Evolutionary conservation across 2,888 invertebrate genomes (phyloP).

Genomic region (Tridacna crocea): DNA sequence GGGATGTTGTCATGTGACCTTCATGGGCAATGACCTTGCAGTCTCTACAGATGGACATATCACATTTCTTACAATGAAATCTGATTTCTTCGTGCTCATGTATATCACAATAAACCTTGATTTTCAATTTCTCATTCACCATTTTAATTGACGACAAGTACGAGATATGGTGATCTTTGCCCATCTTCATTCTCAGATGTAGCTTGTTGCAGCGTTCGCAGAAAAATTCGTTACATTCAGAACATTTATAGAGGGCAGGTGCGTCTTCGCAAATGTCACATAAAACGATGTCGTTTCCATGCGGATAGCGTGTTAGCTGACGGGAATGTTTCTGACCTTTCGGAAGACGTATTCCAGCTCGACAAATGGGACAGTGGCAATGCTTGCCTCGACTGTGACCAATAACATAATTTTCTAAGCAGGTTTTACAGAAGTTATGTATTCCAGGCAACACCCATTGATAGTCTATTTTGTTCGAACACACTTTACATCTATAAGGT

Average conservation of each 20-base stretch:
- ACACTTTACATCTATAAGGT: conserved; percentile 59
- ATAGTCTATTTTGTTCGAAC: conserved; percentile 56
- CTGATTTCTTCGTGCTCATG: conserved; percentile 59
- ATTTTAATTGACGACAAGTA: conserved; percentile 43
- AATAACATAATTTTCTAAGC: conserved; percentile 59
- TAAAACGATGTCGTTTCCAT: conserved; percentile 47
- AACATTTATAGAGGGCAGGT: conserved; percentile 61
- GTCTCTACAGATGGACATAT: conserved; percentile 57
- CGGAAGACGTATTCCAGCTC: conserved; percentile 58
- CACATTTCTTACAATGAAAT: conserved; percentile 58
- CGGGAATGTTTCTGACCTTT: conserved; percentile 35
- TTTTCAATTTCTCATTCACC: conserved; percentile 48
- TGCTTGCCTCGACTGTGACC: conserved; percentile 55
- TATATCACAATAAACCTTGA: conserved; percentile 50
- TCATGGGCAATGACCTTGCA: conserved; percentile 59
- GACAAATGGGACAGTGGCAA: conserved; percentile 61
- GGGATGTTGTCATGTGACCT: conserved; percentile 53
- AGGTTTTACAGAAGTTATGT: conserved; percentile 60
- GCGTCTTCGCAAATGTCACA: conserved; percentile 60
- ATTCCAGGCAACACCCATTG: conserved; percentile 63
- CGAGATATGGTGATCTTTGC: conserved; percentile 50
- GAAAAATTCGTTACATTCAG: conserved; percentile 61
- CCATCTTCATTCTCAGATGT: conserved; percentile 60
- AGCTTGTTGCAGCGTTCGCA: conserved; percentile 59
- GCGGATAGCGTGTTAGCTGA: conserved; percentile 37